These are phyloP conservation scores for Trachelipus rathkii DNA, from an alignment of 1,140 invertebrate genomes.

Conservation along the genomic window DNA sequence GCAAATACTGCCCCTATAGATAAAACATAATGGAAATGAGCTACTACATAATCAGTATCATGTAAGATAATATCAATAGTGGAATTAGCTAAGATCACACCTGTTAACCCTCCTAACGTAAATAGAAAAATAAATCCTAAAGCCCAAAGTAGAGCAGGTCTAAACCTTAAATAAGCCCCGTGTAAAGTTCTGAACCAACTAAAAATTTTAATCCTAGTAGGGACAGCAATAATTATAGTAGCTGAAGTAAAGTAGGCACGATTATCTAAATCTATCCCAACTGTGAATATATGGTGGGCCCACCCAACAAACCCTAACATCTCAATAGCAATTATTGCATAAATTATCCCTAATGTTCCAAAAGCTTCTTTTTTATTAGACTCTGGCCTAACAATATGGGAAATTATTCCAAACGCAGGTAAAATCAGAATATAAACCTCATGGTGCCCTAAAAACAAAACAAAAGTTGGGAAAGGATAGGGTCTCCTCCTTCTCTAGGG, in stretches of 20 bases:
- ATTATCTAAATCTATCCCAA: slow-evolving; percentile 69
- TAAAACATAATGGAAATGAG: slow-evolving; percentile 65
- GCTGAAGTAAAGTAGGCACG: slow-evolving; percentile 69
- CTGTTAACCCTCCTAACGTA: slow-evolving; percentile 21
- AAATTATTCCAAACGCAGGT: slow-evolving; percentile 61
- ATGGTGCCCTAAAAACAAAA: slow-evolving; percentile 73
- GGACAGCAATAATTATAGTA: slow-evolving; percentile 63
- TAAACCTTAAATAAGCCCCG: slow-evolving; percentile 54
- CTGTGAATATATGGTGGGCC: slow-evolving; percentile 67
- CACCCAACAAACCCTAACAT: slow-evolving; percentile 62
- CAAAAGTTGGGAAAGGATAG: too few species aligned
- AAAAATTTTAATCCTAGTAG: slow-evolving; percentile 61
- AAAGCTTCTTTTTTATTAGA: slow-evolving; percentile 59
- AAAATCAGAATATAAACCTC: slow-evolving; percentile 70
- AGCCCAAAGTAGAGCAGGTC: slow-evolving; percentile 59
- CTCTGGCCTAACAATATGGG: slow-evolving; percentile 61
- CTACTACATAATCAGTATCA: slow-evolving; percentile 71
- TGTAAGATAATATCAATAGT: slow-evolving; percentile 66
- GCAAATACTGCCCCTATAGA: slow-evolving; percentile 51
- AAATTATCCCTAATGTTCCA: slow-evolving; percentile 59
- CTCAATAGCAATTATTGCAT: slow-evolving; percentile 49
- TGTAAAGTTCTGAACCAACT: slow-evolving; percentile 51
- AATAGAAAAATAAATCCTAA: slow-evolving; percentile 63
- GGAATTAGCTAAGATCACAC: slow-evolving; percentile 63
- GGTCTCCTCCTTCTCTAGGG: too few species aligned